phyloP scores from a whole-genome alignment of 2,888 invertebrate genomes.

The Leucania comma region DNA sequence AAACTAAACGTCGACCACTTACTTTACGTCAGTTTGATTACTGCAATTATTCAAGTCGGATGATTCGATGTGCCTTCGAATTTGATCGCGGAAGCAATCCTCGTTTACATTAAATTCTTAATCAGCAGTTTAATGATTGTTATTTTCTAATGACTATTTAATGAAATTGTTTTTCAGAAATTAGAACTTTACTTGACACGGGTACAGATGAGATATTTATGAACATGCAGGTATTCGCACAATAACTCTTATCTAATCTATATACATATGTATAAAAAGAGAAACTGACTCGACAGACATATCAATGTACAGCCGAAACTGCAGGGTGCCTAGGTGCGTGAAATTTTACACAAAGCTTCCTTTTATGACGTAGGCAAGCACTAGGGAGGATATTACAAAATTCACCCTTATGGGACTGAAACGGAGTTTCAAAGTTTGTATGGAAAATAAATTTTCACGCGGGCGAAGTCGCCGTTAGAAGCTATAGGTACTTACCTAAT shows the following conservation, averaged over 20 bases:
- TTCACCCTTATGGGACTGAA: too few relatives aligned
- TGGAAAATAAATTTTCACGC: too few relatives aligned
- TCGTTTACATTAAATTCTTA: slow-evolving; percentile 18
- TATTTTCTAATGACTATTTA: neutral
- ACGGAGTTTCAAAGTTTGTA: too few relatives aligned
- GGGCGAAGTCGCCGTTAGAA: too few relatives aligned
- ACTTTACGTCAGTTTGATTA: slow-evolving; percentile 28
- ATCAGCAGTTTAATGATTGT: slow-evolving; percentile 11
- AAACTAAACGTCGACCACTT: slow-evolving; percentile 15
- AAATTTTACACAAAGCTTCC: too few relatives aligned
- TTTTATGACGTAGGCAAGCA: too few relatives aligned
- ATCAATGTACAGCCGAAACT: too few relatives aligned
- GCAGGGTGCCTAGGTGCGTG: too few relatives aligned
- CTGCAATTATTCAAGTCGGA: slow-evolving; percentile 28
- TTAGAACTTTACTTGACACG: neutral
- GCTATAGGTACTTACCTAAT: neutral
- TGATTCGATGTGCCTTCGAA: slow-evolving; percentile 37
- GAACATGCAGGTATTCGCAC: slow-evolving; percentile 1
- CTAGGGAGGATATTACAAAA: too few relatives aligned
- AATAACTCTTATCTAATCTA: neutral
- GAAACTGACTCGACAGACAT: too few relatives aligned
- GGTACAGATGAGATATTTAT: neutral
- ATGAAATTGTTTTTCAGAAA: slow-evolving; percentile 2
- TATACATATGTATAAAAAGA: too few relatives aligned
- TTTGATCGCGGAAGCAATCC: slow-evolving; percentile 29